Conservation (phyloP, 2,888 invertebrate genomes). For the Therioaphis trifolii region DNA sequence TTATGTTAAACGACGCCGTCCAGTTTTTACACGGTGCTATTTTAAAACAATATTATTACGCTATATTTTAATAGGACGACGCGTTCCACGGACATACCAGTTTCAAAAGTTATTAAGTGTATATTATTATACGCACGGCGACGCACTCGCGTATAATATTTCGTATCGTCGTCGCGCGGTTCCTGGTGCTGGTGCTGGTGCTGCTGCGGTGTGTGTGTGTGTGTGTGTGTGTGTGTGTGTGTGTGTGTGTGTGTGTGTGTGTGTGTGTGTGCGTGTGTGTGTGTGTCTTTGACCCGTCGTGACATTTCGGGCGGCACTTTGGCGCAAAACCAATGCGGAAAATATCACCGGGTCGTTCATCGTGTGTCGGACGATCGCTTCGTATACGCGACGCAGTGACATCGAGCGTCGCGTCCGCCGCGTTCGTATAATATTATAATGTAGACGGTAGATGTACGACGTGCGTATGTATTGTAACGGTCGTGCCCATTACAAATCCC, state of each 20-base stretch:
- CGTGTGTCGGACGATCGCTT: too few relatives aligned
- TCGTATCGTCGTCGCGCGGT: too few relatives aligned
- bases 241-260: too few relatives aligned
- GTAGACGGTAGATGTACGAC: not conserved
- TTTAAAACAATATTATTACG: constrained; percentile 55
- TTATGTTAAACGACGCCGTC: constrained; percentile 51
- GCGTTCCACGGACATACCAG: constrained; percentile 48
- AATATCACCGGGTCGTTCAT: not conserved
- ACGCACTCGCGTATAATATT: not conserved
- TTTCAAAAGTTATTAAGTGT: constrained; percentile 50
- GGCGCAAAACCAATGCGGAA: constrained; percentile 12
- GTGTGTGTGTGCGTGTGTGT: not conserved
- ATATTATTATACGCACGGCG: not conserved
- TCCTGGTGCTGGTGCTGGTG: not conserved
- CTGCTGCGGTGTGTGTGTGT: not conserved
- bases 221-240: too few relatives aligned
- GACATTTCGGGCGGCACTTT: constrained; percentile 42
- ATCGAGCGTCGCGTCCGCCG: not conserved
- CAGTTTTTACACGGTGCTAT: constrained; percentile 35
- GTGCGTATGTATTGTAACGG: not conserved
- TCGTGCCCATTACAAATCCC: too few relatives aligned
- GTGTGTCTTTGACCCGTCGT: constrained; percentile 55
- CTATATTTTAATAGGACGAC: constrained; percentile 46
- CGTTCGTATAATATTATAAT: too few relatives aligned
- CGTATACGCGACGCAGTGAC: too few relatives aligned